A percentile compares a stretch with the other conserved stretches of the same genome.
These are phyloP conservation scores for Drosophila sproati DNA, from an alignment of 1,140 invertebrate genomes.

Conservation along the genomic window DNA sequence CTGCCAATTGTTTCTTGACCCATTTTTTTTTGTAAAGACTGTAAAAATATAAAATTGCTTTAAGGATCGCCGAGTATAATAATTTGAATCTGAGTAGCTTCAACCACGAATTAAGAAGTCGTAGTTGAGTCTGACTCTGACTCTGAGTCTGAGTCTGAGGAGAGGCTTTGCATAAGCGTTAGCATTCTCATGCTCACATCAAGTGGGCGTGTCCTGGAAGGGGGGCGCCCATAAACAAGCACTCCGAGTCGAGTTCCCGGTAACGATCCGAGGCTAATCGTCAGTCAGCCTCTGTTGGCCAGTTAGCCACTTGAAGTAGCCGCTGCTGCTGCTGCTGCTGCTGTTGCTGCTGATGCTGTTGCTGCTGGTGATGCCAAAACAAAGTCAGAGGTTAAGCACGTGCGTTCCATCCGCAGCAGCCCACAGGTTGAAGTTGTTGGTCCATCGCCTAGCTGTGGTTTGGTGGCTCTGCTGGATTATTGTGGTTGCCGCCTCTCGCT, in stretches of 20 bases:
- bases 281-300: conserved; percentile 45
- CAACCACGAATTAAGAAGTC: conserved; percentile 1
- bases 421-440: conserved; percentile 46
- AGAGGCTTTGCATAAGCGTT: conserved; percentile 16
- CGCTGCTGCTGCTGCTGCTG: conserved; percentile 33
- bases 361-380: conserved; percentile 57
- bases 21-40: background rate
- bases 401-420: conserved; percentile 61
- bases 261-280: conserved; percentile 77
- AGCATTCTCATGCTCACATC: conserved; percentile 40
- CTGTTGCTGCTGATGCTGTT: conserved; percentile 25
- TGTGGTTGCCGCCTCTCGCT: conserved; percentile 52
- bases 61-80: background rate
- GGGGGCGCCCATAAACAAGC: conserved; percentile 65
- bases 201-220: conserved; percentile 68
- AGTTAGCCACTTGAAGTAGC: conserved; percentile 65
- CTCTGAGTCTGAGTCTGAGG: background rate
- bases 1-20: background rate
- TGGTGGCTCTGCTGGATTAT: conserved; percentile 11
- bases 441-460: conserved; percentile 37
- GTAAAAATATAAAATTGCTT: background rate
- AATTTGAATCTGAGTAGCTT: conserved; percentile 3
- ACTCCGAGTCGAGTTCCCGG: conserved; percentile 72
- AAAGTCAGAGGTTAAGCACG: conserved; percentile 83
- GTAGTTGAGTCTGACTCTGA: too few species aligned